Conservation (phyloP, 2,797 vertebrate genomes). For the Percopsis omiscomaycus region DNA sequence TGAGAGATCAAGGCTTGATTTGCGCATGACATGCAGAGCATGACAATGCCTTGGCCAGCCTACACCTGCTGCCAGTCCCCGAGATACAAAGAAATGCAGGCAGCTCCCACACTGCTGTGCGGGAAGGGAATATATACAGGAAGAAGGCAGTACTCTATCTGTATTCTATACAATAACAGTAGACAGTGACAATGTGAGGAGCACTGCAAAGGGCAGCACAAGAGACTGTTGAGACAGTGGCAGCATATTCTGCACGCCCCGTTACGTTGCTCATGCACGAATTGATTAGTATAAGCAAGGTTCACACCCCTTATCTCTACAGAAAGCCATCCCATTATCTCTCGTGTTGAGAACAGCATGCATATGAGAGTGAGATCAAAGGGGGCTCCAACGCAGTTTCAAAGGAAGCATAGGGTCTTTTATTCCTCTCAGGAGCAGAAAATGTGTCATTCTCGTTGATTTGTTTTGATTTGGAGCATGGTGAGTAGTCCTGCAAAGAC, state of each 20-base stretch:
- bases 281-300: conserved; percentile 64
- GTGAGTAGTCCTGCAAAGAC: conserved; percentile 1
- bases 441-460: conserved; percentile 43
- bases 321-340: conserved; percentile 62
- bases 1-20: conserved; percentile 78
- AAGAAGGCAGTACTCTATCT: conserved; percentile 71
- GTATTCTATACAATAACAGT: conserved; percentile 63
- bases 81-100: conserved; percentile 67
- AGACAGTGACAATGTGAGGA: conserved; percentile 40
- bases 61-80: conserved; percentile 67
- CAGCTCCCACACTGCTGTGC: conserved; percentile 62
- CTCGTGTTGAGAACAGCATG: conserved; percentile 51
- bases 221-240: conserved; percentile 35
- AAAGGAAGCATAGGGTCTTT: conserved; percentile 53
- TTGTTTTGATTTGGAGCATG: conserved; percentile 23
- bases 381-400: conserved; percentile 35
- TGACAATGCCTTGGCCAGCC: conserved; percentile 77
- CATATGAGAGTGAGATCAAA: conserved; percentile 69
- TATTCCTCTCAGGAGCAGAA: conserved; percentile 42
- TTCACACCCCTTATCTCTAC: conserved; percentile 64
- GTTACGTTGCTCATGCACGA: conserved; percentile 68
- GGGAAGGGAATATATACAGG: conserved; percentile 70
- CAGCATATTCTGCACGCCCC: conserved; percentile 53
- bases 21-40: conserved; percentile 79
- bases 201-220: conserved; percentile 43